Conservation (phyloP, 2,888 invertebrate species). For the Leucophora obtusa region DNA sequence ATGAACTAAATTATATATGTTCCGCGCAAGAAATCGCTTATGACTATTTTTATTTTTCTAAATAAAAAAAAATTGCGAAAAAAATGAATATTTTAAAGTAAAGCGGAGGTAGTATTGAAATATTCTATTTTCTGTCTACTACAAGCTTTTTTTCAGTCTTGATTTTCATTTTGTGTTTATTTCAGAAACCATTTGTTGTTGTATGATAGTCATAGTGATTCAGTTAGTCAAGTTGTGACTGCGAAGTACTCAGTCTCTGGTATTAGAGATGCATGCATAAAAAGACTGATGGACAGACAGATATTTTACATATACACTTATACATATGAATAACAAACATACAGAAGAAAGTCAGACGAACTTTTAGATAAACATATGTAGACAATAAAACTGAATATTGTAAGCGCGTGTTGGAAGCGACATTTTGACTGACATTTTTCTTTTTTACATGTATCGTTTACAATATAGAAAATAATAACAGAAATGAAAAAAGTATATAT, state of each 20-base stretch:
- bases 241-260: conserved; percentile 39
- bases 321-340: conserved; percentile 16
- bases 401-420: conserved; percentile 77
- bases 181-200: conserved; percentile 47
- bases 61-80: too few relatives aligned
- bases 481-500: too few relatives aligned
- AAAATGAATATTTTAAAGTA: too few relatives aligned
- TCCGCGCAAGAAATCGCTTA: too few relatives aligned
- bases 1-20: too few relatives aligned
- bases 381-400: conserved; percentile 62
- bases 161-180: conserved; percentile 35
- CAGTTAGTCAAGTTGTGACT: conserved; percentile 62
- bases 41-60: too few relatives aligned
- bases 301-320: conserved; percentile 1
- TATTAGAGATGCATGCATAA: conserved; percentile 43
- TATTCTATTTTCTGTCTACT: conserved; percentile 19
- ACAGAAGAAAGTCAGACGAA: conserved; percentile 45
- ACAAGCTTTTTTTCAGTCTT: conserved; percentile 43
- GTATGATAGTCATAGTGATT: conserved; percentile 59
- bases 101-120: too few relatives aligned
- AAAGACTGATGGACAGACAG: conserved; percentile 34
- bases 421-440: conserved; percentile 77
- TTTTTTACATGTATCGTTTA: conserved; percentile 75
- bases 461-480: conserved; percentile 46
- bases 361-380: conserved; percentile 62